Conservation (phyloP, 2,797 vertebrate species). For the Gallinago solitaria region DNA sequence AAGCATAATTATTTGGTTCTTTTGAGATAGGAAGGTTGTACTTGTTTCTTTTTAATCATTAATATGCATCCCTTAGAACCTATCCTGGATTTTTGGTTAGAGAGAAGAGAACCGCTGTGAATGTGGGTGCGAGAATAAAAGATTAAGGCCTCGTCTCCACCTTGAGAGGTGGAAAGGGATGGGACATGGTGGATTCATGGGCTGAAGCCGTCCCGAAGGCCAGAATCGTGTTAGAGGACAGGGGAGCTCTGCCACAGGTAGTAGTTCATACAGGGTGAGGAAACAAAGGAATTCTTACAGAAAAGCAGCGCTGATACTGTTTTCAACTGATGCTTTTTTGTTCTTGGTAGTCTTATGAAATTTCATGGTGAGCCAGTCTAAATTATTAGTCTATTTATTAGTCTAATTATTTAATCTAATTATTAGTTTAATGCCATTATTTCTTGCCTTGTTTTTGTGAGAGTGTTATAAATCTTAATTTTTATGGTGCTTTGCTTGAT, state of each 20-base stretch:
- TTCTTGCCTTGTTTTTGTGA: neutral
- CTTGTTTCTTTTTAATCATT: neutral
- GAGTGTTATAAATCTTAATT: neutral
- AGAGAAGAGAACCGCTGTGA: neutral
- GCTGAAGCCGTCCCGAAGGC: neutral
- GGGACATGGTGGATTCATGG: neutral
- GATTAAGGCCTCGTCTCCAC: neutral
- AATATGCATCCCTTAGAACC: neutral
- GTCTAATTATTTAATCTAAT: too few relatives aligned
- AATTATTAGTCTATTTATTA: neutral
- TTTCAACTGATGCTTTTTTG: conserved; percentile 17
- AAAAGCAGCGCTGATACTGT: neutral
- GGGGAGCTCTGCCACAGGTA: neutral
- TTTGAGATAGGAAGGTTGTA: neutral
- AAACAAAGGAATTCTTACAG: neutral
- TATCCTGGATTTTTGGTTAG: neutral
- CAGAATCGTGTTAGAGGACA: neutral
- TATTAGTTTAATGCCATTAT: too few relatives aligned
- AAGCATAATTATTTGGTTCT: neutral
- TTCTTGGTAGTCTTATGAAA: conserved; percentile 1
- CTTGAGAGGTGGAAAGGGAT: neutral
- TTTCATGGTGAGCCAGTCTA: neutral
- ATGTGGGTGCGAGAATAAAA: neutral
- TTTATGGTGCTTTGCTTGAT: neutral
- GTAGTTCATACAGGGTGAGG: neutral